Conservation (phyloP, 2,797 vertebrate species). For the Luscinia luscinia region DNA sequence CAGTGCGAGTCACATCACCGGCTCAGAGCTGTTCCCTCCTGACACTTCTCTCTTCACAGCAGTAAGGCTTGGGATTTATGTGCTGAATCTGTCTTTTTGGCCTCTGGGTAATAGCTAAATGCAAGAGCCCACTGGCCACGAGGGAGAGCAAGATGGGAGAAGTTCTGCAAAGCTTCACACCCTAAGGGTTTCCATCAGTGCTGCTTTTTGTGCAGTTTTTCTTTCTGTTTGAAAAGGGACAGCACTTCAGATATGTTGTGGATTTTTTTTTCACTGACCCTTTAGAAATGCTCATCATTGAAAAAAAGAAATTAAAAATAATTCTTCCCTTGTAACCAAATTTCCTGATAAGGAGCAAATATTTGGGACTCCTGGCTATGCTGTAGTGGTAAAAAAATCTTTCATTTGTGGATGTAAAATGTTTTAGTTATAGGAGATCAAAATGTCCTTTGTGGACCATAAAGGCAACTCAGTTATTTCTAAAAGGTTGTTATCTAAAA, state of each 20-base stretch:
- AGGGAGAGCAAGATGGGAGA: neutral
- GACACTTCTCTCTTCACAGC: neutral
- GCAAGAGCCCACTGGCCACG: neutral
- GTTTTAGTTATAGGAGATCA: neutral
- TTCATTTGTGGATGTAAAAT: neutral
- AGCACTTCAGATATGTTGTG: neutral
- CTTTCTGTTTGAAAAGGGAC: neutral
- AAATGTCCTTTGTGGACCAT: neutral
- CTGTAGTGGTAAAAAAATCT: neutral
- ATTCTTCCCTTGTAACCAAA: neutral
- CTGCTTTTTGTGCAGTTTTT: neutral
- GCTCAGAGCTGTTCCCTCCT: neutral
- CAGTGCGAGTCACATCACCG: neutral
- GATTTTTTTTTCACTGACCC: neutral
- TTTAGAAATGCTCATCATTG: neutral
- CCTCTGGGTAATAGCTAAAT: neutral
- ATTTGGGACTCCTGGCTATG: neutral
- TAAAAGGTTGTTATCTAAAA: neutral
- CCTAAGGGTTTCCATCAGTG: neutral
- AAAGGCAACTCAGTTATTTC: neutral
- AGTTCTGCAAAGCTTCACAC: neutral
- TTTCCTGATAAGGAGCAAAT: neutral
- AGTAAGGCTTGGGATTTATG: neutral
- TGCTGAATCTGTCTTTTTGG: neutral
- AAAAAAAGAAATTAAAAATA: neutral